Evolutionary conservation across 2,113 vertebrate genomes (phyloP).

Genomic region (Syngnathus floridae): DNA sequence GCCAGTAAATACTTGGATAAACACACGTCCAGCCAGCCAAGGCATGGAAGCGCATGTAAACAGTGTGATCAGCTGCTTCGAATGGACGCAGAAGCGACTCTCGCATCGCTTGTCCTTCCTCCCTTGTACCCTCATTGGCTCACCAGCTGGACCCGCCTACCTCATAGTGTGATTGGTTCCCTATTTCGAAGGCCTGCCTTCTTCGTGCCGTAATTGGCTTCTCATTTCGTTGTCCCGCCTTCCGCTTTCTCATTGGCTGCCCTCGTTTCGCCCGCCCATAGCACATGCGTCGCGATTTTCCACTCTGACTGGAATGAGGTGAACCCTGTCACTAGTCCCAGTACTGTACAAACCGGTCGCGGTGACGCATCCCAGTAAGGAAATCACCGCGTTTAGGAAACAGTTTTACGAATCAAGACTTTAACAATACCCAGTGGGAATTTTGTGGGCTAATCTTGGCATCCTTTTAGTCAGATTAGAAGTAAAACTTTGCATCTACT

Average conservation of each 20-base stretch:
- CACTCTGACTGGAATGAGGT: constrained; percentile 30
- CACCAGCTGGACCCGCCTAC: not conserved
- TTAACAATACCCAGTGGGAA: not conserved
- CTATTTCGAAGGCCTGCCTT: not conserved
- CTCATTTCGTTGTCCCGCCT: constrained; percentile 8
- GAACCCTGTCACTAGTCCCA: constrained; percentile 18
- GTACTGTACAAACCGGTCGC: constrained; percentile 1
- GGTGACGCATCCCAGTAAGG: not conserved
- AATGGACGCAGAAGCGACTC: not conserved
- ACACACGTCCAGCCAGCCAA: not conserved
- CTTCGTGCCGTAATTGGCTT: constrained; percentile 19
- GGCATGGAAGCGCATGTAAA: not conserved
- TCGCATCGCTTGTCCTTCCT: not conserved
- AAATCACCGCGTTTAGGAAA: not conserved
- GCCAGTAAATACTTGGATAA: not conserved
- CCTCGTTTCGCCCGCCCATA: constrained; percentile 17
- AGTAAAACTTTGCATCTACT: not conserved
- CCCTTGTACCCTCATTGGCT: constrained; percentile 28
- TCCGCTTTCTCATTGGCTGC: constrained; percentile 22
- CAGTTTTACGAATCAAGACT: not conserved
- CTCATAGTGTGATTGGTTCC: constrained; percentile 19
- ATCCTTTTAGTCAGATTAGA: not conserved
- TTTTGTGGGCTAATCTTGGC: not conserved
- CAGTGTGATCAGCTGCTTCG: constrained; percentile 4
- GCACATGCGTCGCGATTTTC: constrained; percentile 54